phyloP scores from a whole-genome alignment of 2,113 vertebrate genomes.

The Lucifuga dentata region DNA sequence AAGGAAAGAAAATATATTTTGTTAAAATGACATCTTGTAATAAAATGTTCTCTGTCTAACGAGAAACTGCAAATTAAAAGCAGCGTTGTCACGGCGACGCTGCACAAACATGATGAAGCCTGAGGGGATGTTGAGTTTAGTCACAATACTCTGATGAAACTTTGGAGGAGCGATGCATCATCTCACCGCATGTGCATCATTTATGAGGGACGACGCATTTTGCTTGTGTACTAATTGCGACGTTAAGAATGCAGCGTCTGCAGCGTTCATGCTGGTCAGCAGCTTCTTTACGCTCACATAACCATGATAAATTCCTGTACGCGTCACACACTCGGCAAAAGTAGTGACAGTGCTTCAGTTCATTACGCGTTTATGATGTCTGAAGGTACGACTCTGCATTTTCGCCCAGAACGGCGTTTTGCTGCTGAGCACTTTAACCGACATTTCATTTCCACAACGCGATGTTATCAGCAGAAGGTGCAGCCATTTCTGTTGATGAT shows the following conservation, averaged over 20 bases:
- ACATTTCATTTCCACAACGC: conserved; percentile 5
- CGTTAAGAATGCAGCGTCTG: neutral
- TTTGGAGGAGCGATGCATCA: neutral
- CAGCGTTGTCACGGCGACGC: no score
- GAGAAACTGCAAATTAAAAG: no score
- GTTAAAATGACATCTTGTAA: no score
- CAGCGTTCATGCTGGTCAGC: neutral
- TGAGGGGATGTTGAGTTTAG: no score
- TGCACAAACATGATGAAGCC: no score
- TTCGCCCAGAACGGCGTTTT: neutral
- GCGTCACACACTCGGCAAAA: neutral
- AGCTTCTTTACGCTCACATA: neutral
- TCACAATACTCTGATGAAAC: no score
- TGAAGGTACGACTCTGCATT: neutral
- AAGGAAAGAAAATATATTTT: no score
- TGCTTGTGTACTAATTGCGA: neutral
- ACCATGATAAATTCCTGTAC: neutral
- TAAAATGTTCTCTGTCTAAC: no score
- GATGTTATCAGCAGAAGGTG: conserved; percentile 16
- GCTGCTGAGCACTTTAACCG: conserved; percentile 4
- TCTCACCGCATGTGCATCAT: neutral
- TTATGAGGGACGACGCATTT: neutral
- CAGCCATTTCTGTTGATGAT: neutral
- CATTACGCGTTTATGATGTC: neutral
- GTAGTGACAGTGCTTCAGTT: neutral